Conservation (phyloP, 2,113 vertebrate species). For the Chrysochloris asiatica region DNA sequence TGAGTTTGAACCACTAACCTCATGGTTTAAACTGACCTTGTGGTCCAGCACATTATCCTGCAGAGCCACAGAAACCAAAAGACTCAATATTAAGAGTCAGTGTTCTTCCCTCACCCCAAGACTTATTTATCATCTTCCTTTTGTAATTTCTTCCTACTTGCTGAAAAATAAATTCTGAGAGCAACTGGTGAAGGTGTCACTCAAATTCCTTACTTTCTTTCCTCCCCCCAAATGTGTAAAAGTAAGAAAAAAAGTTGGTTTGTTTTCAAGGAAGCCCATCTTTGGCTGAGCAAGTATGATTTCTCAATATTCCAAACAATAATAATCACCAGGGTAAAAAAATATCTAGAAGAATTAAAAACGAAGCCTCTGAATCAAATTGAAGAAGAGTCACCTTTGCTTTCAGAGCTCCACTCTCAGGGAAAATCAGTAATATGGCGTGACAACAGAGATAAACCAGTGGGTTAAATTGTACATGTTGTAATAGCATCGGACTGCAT, state of each 20-base stretch:
- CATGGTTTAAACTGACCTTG: too few relatives aligned
- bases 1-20: too few relatives aligned
- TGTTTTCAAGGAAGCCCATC: not conserved
- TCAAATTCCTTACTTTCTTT: not conserved
- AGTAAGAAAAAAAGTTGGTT: not conserved
- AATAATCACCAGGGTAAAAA: not conserved
- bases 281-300: not conserved
- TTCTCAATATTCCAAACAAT: slow-evolving; percentile 29
- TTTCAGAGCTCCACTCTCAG: not conserved
- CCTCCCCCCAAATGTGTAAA: not conserved
- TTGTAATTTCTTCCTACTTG: not conserved
- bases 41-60: too few relatives aligned
- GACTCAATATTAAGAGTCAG: too few relatives aligned
- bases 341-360: slow-evolving; percentile 7
- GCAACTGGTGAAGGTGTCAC: not conserved
- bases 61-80: too few relatives aligned
- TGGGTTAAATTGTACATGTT: not conserved
- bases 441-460: not conserved
- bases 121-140: not conserved
- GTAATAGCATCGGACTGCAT: not conserved
- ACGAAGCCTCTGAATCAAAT: not conserved
- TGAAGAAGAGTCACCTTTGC: slow-evolving; percentile 16
- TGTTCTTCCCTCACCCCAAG: not conserved
- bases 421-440: not conserved
- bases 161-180: not conserved